Conservation (phyloP, 2,797 vertebrate genomes). For the Acestrorhynchus altus region DNA sequence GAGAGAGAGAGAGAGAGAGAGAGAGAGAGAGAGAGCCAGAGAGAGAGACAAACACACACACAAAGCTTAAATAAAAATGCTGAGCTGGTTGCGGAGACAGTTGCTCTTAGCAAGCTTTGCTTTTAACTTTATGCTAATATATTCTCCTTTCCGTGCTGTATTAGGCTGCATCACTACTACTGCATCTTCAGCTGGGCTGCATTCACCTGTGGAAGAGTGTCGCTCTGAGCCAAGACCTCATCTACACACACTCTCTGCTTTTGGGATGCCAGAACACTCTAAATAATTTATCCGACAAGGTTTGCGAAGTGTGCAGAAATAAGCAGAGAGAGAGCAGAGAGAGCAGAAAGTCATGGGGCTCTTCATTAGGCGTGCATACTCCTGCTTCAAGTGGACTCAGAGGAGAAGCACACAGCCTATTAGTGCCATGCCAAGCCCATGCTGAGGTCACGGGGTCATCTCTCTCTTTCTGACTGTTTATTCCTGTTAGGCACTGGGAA, state of each 20-base stretch:
- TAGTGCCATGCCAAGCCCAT: conserved; percentile 68
- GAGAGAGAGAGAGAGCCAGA: conserved; percentile 11
- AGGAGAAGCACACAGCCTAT: conserved; percentile 69
- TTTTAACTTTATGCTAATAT: conserved; percentile 44
- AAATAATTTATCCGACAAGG: conserved; percentile 29
- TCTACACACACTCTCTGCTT: conserved; percentile 3
- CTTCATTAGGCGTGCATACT: conserved; percentile 23
- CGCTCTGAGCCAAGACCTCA: conserved; percentile 22
- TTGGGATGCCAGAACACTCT: conserved; percentile 26
- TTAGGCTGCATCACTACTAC: conserved; percentile 10
- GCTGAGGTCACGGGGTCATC: conserved; percentile 64
- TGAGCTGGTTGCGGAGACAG: conserved; percentile 34
- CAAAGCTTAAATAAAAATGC: conserved; percentile 28
- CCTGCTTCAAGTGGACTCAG: conserved; percentile 21
- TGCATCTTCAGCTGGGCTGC: conserved; percentile 18
- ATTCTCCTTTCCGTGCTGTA: conserved; percentile 33
- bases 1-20: no score
- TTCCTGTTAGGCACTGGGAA: conserved; percentile 58
- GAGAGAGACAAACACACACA: not conserved
- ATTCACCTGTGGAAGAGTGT: conserved; percentile 39
- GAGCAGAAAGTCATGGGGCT: conserved; percentile 17
- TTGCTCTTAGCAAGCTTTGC: conserved; percentile 24
- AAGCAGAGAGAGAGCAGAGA: not conserved
- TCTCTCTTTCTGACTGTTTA: conserved; percentile 71
- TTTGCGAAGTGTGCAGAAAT: conserved; percentile 20